Evolutionary conservation across 2,113 vertebrate genomes (phyloP).

Genomic region (Phalacrocorax carbo): DNA sequence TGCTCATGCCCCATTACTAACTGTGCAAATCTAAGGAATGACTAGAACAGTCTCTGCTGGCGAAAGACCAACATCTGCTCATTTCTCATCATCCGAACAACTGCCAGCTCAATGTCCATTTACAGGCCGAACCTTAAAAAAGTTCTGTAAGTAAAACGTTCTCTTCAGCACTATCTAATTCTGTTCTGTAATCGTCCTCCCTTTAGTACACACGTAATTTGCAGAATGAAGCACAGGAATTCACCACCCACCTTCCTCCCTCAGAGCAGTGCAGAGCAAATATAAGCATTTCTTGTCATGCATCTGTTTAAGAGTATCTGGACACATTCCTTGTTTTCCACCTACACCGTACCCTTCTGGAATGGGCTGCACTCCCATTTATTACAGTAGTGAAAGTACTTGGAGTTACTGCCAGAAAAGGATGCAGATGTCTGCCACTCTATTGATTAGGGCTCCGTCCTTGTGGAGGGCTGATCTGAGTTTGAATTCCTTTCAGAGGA

Average conservation of each 20-base stretch:
- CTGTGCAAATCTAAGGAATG: not conserved
- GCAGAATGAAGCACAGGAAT: conserved; percentile 6
- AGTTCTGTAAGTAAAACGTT: not conserved
- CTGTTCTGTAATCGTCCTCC: not conserved
- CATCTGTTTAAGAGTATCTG: conserved; percentile 12
- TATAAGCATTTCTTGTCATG: not conserved
- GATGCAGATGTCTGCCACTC: not conserved
- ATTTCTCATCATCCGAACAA: not conserved
- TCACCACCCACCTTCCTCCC: conserved; percentile 37
- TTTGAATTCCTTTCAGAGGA: not conserved
- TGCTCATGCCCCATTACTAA: not conserved
- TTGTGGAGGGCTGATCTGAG: not conserved
- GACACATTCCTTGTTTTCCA: not conserved
- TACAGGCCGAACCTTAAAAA: not conserved
- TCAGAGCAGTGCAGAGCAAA: not conserved
- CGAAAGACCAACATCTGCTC: not conserved
- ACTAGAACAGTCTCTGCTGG: not conserved
- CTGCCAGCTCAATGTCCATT: not conserved
- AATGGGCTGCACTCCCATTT: not conserved
- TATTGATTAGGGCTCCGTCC: not conserved
- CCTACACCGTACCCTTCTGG: not conserved
- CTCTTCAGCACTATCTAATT: not conserved
- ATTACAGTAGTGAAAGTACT: not conserved
- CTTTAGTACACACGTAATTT: not conserved
- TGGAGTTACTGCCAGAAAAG: not conserved